phyloP scores from a whole-genome alignment of 2,797 vertebrate species.

The Pristis pectinata region DNA sequence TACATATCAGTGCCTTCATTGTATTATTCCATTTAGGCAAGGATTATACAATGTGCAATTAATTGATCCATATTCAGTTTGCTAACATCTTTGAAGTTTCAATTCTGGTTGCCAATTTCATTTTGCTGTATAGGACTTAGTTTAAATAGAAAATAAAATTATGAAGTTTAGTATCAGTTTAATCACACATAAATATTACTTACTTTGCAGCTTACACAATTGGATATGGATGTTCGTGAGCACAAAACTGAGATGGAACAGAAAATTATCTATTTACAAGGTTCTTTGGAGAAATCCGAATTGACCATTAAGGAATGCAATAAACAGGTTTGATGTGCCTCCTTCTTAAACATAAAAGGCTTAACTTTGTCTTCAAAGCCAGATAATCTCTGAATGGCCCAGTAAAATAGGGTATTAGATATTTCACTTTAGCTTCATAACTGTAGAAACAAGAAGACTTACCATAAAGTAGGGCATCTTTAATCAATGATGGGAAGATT shows the following conservation, averaged over 20 bases:
- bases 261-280: conserved; percentile 74
- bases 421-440: background rate
- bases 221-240: conserved; percentile 79
- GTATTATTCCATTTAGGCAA: background rate
- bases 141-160: background rate
- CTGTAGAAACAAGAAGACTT: background rate
- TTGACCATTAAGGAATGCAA: conserved; percentile 63
- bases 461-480: background rate
- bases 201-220: conserved; percentile 70
- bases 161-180: background rate
- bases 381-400: background rate
- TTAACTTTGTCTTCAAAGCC: background rate
- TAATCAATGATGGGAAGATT: background rate
- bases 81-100: background rate
- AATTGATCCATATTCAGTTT: background rate
- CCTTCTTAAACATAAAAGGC: background rate
- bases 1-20: background rate
- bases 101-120: background rate
- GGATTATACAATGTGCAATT: background rate
- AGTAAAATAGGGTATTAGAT: background rate
- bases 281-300: conserved; percentile 68
- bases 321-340: conserved; percentile 62
- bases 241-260: conserved; percentile 82
- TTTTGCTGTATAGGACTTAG: background rate
- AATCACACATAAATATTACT: background rate